Base-by-base conservation (phyloP, 2,113 vertebrate genomes). In the Galemys pyrenaicus region DNA sequence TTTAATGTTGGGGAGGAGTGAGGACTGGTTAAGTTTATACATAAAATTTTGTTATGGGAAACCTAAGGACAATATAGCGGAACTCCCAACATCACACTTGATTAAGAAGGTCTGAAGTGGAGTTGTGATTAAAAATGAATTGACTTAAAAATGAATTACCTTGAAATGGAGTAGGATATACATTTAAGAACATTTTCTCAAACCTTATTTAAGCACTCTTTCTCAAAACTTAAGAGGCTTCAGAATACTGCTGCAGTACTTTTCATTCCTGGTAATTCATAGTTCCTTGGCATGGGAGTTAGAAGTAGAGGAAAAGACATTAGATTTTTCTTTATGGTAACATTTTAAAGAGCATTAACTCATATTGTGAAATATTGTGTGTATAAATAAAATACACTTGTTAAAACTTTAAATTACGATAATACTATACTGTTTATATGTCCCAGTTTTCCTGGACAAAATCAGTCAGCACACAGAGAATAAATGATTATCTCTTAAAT, bases 91-190 rank as follows among this genome's bases (percentile, higher is more conserved):
- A n/a, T n/a, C 54, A 68, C 26, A 26, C 82, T 32, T 46, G 58
- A 37, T 49, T 68, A 68, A 94, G 41, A 20, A n/a, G n/a, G n/a
- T 58, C 28, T 89, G 30, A 92, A 95, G 39, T 64, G 77, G 73
- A 22, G 22, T 87, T 90, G 82, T 30, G 41, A 22, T 4, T 24
- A 37, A n/a, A n/a, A n/a, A n/a, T n/a, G n/a, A n/a, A n/a, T n/a
- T n/a, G n/a, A n/a, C n/a, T n/a, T n/a, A n/a, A n/a, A n/a, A 86
- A 37, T 85, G 16, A 75, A 39, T 80, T 35, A 64, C 80, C 35
- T 41, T 89, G 28, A 96, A 67, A 49, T 87, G 32, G 74, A 83
- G 54, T 92, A 91, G 65, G 64, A 3, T 70, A 75, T 60, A 56
- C 58, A 35, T 75, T 88, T 35, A 11, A 71, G 54, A 77, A 64